phyloP scores from a whole-genome alignment of 2,797 vertebrate species.

The Chaenodraco wilsoni region DNA sequence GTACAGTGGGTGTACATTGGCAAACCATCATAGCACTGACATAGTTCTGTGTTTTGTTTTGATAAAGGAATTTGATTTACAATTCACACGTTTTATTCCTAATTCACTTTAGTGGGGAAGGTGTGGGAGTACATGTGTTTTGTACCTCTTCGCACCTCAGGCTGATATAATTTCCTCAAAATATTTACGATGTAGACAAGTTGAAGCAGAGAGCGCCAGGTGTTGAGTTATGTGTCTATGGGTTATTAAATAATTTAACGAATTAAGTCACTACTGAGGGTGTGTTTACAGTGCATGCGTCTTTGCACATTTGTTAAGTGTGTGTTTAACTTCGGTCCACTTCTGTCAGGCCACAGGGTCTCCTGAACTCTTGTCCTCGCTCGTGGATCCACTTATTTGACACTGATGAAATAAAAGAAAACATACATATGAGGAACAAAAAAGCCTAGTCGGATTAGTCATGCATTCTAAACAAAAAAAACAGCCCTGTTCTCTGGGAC shows the following conservation, averaged over 20 bases:
- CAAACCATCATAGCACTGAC: neutral
- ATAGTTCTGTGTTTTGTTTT: neutral
- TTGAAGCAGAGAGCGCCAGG: constrained; percentile 1
- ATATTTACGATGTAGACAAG: neutral
- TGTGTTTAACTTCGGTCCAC: constrained; percentile 86
- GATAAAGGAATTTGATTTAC: neutral
- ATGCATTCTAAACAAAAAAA: no score
- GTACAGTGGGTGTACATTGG: neutral
- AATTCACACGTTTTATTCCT: no score
- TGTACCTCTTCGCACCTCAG: neutral
- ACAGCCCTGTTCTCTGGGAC: no score
- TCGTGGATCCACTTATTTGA: constrained; percentile 99
- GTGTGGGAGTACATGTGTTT: neutral
- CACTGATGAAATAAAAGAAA: constrained; percentile 83
- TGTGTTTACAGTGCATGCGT: neutral
- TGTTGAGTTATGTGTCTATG: constrained; percentile 1
- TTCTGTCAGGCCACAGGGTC: constrained; percentile 95
- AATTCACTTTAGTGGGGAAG: no score
- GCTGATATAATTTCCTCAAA: constrained; percentile 6
- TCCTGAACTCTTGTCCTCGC: constrained; percentile 97
- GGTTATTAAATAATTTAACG: constrained; percentile 4
- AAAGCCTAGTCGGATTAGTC: no score
- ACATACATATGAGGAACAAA: neutral
- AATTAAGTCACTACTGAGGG: constrained; percentile 29
- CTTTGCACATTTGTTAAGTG: neutral